Percentiles rank a stretch among this genome's conserved stretches.
phyloP scores from a whole-genome alignment of 1,140 invertebrate genomes.

The Paraescarpia echinospica region DNA sequence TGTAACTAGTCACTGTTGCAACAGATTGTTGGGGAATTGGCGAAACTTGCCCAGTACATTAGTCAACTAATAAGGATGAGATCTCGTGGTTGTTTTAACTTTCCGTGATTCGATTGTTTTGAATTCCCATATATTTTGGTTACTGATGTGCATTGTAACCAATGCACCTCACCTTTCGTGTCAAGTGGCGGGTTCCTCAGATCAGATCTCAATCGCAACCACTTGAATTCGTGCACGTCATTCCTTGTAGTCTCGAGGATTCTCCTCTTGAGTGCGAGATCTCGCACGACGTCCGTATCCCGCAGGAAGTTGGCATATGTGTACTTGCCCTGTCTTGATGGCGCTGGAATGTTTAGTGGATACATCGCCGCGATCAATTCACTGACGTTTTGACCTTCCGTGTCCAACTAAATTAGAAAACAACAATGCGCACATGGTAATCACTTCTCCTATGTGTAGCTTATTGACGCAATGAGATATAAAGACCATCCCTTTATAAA shows the following conservation, averaged over 20 bases:
- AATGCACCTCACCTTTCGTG: conserved; percentile 41
- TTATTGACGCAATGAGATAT: not conserved
- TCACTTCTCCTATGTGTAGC: not conserved
- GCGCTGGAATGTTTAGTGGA: conserved; percentile 53
- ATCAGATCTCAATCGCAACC: conserved; percentile 45
- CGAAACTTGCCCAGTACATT: not conserved
- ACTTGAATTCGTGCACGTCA: conserved; percentile 47
- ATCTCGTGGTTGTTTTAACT: not conserved
- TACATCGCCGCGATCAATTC: conserved; percentile 54
- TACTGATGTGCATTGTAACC: not conserved
- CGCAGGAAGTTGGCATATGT: conserved; percentile 52
- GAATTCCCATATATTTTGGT: not conserved
- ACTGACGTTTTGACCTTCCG: conserved; percentile 46
- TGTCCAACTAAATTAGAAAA: conserved; percentile 19
- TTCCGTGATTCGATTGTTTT: not conserved
- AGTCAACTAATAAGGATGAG: too few species aligned
- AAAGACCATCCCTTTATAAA: not conserved
- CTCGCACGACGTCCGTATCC: conserved; percentile 46
- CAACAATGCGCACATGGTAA: not conserved
- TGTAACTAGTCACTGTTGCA: not conserved
- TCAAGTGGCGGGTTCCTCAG: conserved; percentile 55
- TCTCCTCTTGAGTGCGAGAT: conserved; percentile 46
- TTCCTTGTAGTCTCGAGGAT: conserved; percentile 48
- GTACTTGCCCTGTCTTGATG: conserved; percentile 50
- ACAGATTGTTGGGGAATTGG: not conserved